phyloP scores from a whole-genome alignment of 1,140 invertebrate species.

The Magallana gigas region DNA sequence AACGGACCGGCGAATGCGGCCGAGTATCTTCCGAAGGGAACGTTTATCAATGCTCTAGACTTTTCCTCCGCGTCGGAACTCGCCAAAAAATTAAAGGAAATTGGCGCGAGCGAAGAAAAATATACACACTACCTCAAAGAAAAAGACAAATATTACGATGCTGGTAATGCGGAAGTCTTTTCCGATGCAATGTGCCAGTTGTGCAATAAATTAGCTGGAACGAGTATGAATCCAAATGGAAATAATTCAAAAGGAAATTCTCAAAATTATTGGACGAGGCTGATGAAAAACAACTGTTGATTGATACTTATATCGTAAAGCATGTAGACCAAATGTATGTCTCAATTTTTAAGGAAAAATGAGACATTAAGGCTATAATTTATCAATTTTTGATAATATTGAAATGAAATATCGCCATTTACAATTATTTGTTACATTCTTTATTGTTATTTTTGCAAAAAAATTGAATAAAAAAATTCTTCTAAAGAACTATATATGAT shows the following conservation, averaged over 20 bases:
- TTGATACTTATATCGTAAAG: background rate
- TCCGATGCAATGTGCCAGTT: background rate
- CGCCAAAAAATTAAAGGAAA: conserved; percentile 79
- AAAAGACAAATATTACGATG: conserved; percentile 43
- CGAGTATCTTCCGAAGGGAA: conserved; percentile 83
- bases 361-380: too few relatives aligned
- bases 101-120: conserved; percentile 13
- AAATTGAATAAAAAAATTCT: too few relatives aligned
- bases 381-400: too few relatives aligned
- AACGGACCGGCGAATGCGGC: conserved; percentile 83
- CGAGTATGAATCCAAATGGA: too few relatives aligned
- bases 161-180: background rate
- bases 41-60: conserved; percentile 83
- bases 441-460: too few relatives aligned
- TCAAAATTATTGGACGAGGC: background rate
- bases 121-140: conserved; percentile 33
- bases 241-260: background rate
- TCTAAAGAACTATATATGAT: too few relatives aligned
- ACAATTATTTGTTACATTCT: too few relatives aligned
- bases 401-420: too few relatives aligned
- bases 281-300: conserved; percentile 4
- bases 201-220: background rate
- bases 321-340: background rate
- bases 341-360: background rate
- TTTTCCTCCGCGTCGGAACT: conserved; percentile 80